Percentiles rank a stretch among this genome's conserved stretches.
phyloP scores from a whole-genome alignment of 1,140 invertebrate genomes.

The Uloborus diversus region DNA sequence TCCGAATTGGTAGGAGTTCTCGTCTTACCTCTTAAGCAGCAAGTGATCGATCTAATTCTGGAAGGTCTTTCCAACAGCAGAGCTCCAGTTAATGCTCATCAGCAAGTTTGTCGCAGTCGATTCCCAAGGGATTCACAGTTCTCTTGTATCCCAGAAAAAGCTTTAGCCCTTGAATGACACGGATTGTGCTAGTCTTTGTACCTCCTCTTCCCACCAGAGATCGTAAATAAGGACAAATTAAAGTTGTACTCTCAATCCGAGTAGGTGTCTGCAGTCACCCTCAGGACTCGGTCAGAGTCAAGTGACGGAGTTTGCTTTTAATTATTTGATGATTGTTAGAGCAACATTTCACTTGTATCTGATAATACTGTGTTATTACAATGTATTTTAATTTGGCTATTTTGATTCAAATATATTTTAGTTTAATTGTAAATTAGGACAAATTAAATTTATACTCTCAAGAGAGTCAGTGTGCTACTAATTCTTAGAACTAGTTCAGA shows the following conservation, averaged over 20 bases:
- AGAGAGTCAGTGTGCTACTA: too few relatives aligned
- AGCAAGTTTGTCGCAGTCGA: conserved; percentile 16
- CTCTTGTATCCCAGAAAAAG: not conserved
- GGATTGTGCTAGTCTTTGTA: not conserved
- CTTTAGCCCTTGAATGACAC: not conserved
- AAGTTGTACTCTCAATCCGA: too few relatives aligned
- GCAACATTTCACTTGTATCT: not conserved
- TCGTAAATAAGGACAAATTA: not conserved
- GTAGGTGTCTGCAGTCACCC: too few relatives aligned
- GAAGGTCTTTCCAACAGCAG: not conserved
- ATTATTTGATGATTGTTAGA: not conserved
- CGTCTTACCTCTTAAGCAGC: conserved; percentile 22
- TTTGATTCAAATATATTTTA: not conserved
- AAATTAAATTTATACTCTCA: too few relatives aligned
- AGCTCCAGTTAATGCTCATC: conserved; percentile 22
- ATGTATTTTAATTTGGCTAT: not conserved
- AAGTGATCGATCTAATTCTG: conserved; percentile 24
- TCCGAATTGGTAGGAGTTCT: too few relatives aligned
- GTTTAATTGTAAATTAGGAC: not conserved
- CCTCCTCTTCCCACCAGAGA: not conserved
- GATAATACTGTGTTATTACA: not conserved
- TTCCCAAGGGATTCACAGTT: not conserved
- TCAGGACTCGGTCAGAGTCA: too few relatives aligned
- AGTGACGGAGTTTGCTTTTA: not conserved
- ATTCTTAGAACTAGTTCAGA: too few relatives aligned